phyloP scores from a whole-genome alignment of 1,140 invertebrate species.

The Seison nebaliae region DNA sequence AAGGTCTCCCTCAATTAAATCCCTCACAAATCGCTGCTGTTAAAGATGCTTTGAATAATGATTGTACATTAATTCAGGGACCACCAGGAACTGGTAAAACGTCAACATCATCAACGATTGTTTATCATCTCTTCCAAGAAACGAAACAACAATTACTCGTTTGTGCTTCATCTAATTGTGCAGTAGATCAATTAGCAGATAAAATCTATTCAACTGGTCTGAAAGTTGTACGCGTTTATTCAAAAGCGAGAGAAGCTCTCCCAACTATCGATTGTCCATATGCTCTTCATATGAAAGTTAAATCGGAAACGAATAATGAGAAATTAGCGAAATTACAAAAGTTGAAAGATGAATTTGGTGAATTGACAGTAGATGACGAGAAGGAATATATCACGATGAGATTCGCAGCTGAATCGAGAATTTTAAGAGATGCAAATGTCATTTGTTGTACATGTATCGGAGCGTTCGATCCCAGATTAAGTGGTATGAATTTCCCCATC shows the following conservation, averaged over 20 bases:
- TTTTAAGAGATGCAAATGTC: constrained; percentile 63
- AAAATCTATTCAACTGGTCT: constrained; percentile 90
- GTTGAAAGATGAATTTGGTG: constrained; percentile 82
- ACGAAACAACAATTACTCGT: constrained; percentile 69
- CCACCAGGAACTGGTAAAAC: constrained; percentile 85
- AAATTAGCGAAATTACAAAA: constrained; percentile 83
- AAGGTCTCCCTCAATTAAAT: constrained; percentile 84
- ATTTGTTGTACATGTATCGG: constrained; percentile 97
- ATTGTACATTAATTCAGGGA: constrained; percentile 71
- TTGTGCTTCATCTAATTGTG: constrained; percentile 92
- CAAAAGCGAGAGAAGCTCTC: constrained; percentile 70
- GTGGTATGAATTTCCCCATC: constrained; percentile 70
- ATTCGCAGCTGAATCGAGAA: constrained; percentile 60
- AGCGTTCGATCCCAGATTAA: constrained; percentile 69
- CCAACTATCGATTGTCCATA: constrained; percentile 88
- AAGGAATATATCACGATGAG: constrained; percentile 70
- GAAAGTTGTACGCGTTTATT: constrained; percentile 81
- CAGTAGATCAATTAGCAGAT: constrained; percentile 91
- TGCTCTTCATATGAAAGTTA: constrained; percentile 82
- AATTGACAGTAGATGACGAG: constrained; percentile 60
- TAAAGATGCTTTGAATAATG: constrained; percentile 83
- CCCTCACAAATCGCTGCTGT: constrained; percentile 93
- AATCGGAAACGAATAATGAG: constrained; percentile 49
- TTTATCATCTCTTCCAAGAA: constrained; percentile 85
- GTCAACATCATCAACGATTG: constrained; percentile 92